Conservation (phyloP, 1,140 invertebrate species). For the Lepidurus apus region DNA sequence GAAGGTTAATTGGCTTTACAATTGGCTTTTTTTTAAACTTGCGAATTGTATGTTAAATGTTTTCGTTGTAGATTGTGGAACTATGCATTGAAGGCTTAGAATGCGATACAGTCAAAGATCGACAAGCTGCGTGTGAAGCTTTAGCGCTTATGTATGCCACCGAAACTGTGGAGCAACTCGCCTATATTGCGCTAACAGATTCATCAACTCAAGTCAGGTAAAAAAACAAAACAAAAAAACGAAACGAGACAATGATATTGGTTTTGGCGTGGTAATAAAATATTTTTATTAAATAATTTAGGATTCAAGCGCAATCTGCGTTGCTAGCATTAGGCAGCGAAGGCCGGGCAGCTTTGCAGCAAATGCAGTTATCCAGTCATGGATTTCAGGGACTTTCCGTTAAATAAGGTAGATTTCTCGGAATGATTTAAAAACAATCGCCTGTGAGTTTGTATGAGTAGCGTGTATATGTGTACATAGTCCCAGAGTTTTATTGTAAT, state of each 20-base stretch:
- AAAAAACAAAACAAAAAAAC: conserved; percentile 28
- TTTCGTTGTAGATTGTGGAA: conserved; percentile 31
- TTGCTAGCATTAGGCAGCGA: conserved; percentile 43
- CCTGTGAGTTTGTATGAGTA: background rate
- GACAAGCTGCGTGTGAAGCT: conserved; percentile 43
- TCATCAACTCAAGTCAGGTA: conserved; percentile 40
- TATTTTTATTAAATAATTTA: conserved; percentile 31
- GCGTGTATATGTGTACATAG: background rate
- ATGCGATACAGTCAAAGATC: conserved; percentile 39
- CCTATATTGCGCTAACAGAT: conserved; percentile 45
- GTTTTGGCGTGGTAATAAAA: conserved; percentile 37
- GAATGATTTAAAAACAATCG: background rate
- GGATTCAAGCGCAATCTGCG: conserved; percentile 36
- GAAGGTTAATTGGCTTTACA: conserved; percentile 20
- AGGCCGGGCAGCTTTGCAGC: conserved; percentile 45
- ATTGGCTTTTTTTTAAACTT: conserved; percentile 20
- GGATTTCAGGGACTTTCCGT: conserved; percentile 48
- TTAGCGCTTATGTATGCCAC: conserved; percentile 40
- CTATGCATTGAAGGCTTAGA: conserved; percentile 36
- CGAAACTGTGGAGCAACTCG: conserved; percentile 43
- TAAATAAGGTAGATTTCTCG: conserved; percentile 34
- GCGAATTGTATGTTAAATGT: background rate
- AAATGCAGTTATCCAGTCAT: conserved; percentile 46
- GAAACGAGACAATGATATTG: conserved; percentile 34
- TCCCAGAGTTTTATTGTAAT: background rate